Evolutionary conservation across 2,797 vertebrate genomes (phyloP), one percentile per base, ranked within the genome.

Genomic region (Echiichthys vipera): DNA sequence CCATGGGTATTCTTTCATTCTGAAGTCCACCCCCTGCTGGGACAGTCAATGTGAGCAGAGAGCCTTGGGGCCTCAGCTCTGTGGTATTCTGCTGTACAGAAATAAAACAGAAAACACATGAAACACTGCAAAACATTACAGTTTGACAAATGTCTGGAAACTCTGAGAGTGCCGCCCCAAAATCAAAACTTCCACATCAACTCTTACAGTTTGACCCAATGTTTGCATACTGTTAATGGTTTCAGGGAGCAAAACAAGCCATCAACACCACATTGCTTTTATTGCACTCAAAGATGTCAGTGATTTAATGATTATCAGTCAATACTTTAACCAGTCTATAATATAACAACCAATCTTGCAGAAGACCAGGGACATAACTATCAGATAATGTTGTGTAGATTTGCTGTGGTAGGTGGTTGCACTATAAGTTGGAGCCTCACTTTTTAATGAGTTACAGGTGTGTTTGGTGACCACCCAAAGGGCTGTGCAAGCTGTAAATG

Each of bases 81-180:
- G 82, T 39, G 68, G 83, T 76, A 9, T 64, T 80, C 54, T 79
- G 68, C 72, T 78, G 46, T 56, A 46, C 46, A 57, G 47, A 72
- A 76, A 71, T 74, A 65, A 74, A 78, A 83, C 70, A 61, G 36
- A 72, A 85, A 81, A 78, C 69, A 80, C 70, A 83, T 77, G 76
- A 81, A 81, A 62, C 57, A 17, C 57, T 79, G 67, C 53, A 74
- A 65, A 74, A 67, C 74, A 77, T 57, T 75, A 66, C 53, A 54
- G 67, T 68, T 69, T 83, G 73, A 79, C 72, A 45, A 54, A 69
- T 66, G 71, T 66, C 59, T 69, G 53, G 66, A 77, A 82, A 71
- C 24, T 64, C 43, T 42, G 22, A 15, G 13, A 58, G 24, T 65
- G 29, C 10, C 22, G 29, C 58, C 77, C 49, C 30, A 14, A 30